Evolutionary conservation across 2,113 vertebrate species (phyloP), one percentile per base, ranked within the genome.

Genomic region (Cyprinodon brontotheroides): DNA sequence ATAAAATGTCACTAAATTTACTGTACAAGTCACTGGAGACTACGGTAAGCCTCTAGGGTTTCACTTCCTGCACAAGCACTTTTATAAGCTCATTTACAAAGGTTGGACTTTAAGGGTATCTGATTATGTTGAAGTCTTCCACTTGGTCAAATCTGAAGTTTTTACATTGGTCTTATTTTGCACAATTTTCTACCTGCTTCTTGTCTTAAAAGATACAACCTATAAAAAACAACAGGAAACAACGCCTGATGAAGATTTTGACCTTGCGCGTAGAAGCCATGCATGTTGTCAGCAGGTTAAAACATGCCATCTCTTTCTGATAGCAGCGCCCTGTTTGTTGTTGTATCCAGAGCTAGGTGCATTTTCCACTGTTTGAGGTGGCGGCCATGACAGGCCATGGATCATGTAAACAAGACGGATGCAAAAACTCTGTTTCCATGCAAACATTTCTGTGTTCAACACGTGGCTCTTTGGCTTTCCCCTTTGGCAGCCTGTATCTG

Each of bases 371-470:
- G 53, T 68, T 36, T 20, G 37, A 70, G 20, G 3, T 65, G 38
- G 68, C 14, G 69, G 66, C 45, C 64, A 68, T 11, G 29, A 60
- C 39, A 4, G 61, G 20, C 59, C 60, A 39, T 70, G 22, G 39
- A 68, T 86, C 73, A 78, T 36, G 41, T 68, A 74, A 85, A 83
- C 77, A 73, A 13, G 0, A 76, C 65, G 20, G 74, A 61, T 8
- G 15, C 75, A 81, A 77, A 83, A 57, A 15, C n/a, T 9, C 70
- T 53, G 79, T 83, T 76, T 78, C 67, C 76, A 80, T 78, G 80
- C 75, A 77, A 80, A 77, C 73, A 63, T 65, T 53, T 45, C 71
- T 79, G 39, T 75, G 68, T 74, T 73, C 40, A 43, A 75, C 70
- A 80, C n/a, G 48, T 53, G 69, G 29, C 50, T 43, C 59, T 67